Evolutionary conservation across 64 coral and sea anemone genomes (phyloP).

Genomic region (Dendrophyllia cribrosa): DNA sequence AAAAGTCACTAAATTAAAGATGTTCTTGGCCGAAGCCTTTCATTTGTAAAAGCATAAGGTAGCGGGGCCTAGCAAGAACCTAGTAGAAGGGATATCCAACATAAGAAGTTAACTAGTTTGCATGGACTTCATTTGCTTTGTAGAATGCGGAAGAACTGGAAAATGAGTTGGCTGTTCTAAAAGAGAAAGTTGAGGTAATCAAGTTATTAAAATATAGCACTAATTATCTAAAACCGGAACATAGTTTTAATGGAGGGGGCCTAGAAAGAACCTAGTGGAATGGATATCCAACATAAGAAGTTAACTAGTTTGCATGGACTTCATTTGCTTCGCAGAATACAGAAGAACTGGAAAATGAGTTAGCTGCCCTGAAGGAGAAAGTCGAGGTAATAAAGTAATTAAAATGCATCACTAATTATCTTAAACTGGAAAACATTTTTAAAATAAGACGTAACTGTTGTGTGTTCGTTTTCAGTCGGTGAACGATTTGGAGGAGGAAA

Average conservation of each 20-base stretch:
- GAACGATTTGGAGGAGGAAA: neutral
- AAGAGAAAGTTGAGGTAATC: conserved; percentile 16
- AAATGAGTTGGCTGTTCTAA: neutral
- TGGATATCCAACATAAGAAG: neutral
- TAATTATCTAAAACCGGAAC: neutral
- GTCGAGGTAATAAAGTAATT: neutral
- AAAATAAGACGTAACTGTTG: no score
- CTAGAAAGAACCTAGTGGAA: no score
- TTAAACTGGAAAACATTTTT: no score
- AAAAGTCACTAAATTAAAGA: no score
- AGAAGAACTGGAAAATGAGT: conserved; percentile 6
- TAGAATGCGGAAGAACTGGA: conserved; percentile 18
- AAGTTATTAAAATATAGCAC: no score
- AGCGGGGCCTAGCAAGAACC: no score
- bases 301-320: neutral
- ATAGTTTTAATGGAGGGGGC: no score
- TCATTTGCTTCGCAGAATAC: conserved; percentile 6
- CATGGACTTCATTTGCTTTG: neutral
- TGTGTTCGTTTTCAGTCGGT: neutral
- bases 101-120: neutral
- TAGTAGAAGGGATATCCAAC: no score
- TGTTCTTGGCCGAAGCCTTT: no score
- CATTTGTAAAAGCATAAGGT: no score
- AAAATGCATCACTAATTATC: neutral
- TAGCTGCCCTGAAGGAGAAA: neutral